A percentile compares a stretch with the other conserved stretches of the same genome.
Conservation (phyloP, 2,113 vertebrate genomes). For the Microtus richardsoni region DNA sequence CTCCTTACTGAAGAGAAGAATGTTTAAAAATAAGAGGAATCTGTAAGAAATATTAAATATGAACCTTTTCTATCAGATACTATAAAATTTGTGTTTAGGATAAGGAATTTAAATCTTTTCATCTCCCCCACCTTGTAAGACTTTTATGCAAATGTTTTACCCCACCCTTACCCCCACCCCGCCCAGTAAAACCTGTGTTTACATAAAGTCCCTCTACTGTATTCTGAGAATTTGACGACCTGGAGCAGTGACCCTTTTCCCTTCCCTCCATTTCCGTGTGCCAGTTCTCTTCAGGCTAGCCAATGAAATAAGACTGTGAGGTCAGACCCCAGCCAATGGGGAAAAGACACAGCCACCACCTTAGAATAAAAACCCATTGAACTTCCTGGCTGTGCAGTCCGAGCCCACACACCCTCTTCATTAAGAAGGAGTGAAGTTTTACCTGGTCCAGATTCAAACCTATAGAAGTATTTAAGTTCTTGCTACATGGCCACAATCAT, state of each 20-base stretch:
- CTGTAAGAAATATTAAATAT: no score
- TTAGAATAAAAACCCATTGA: not conserved
- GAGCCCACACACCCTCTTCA: not conserved
- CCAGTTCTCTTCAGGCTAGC: not conserved
- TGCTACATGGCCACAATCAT: not conserved
- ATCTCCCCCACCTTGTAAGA: not conserved
- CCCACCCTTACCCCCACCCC: not conserved
- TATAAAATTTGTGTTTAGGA: not conserved
- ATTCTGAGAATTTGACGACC: not conserved
- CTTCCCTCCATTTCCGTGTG: not conserved
- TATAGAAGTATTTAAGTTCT: not conserved
- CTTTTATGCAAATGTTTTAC: not conserved
- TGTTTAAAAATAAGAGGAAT: not conserved
- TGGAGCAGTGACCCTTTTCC: not conserved
- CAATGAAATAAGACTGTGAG: not conserved
- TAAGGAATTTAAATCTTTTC: not conserved
- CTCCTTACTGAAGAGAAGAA: not conserved
- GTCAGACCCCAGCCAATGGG: not conserved
- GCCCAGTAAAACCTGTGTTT: not conserved
- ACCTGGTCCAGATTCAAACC: not conserved
- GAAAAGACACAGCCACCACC: not conserved
- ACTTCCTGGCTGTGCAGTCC: not conserved
- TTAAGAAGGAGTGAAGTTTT: not conserved
- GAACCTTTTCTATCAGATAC: no score
- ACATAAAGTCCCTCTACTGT: not conserved